Evolutionary conservation across 2,888 invertebrate genomes (phyloP).

Genomic region (Acrocyrtus sp.): DNA sequence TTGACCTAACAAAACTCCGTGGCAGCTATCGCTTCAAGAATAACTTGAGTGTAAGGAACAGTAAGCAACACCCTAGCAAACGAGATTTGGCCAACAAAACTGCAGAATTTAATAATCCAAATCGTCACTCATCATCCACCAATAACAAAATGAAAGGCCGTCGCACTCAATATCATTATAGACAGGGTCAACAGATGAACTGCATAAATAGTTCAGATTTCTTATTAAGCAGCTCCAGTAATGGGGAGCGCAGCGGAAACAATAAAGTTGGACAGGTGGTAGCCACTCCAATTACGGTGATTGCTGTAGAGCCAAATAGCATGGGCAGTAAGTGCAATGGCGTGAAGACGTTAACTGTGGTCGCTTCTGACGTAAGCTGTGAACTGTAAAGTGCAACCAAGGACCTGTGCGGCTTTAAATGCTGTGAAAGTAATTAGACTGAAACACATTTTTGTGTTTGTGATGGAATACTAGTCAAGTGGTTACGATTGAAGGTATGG

Average conservation of each 20-base stretch:
- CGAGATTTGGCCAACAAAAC: no score
- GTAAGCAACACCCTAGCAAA: neutral
- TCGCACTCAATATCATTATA: no score
- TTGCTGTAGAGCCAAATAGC: neutral
- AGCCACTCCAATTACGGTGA: neutral
- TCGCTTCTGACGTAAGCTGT: neutral
- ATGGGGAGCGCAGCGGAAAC: neutral
- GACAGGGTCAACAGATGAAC: no score
- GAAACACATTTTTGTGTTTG: no score
- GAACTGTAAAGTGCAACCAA: neutral
- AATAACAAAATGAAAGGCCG: no score
- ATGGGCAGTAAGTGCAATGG: neutral
- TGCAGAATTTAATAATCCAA: neutral
- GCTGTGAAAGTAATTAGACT: no score
- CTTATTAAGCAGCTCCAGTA: no score
- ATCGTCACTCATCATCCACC: no score
- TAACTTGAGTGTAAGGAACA: conserved; percentile 6
- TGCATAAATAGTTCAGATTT: neutral
- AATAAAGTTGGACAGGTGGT: no score
- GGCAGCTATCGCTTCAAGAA: conserved; percentile 37
- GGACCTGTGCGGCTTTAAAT: no score
- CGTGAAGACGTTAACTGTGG: neutral
- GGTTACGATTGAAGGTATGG: no score
- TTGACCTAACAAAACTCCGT: conserved; percentile 49
- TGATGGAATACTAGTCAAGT: no score